Evolutionary conservation across 2,888 invertebrate genomes (phyloP).

Genomic region (Aelia acuminata): DNA sequence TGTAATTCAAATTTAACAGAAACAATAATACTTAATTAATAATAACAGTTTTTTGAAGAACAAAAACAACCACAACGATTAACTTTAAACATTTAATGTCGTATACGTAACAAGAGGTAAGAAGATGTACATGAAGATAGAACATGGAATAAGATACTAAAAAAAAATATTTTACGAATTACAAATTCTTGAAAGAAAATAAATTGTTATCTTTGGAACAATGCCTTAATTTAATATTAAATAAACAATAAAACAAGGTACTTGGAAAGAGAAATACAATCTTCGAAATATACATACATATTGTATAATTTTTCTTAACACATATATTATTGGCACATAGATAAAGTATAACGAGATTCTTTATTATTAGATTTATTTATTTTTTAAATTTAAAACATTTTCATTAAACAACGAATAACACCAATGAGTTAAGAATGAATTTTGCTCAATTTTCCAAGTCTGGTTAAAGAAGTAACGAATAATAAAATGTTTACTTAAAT

Average conservation of each 20-base stretch:
- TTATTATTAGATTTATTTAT: not conserved
- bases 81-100: not conserved
- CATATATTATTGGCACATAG: conserved; percentile 37
- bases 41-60: not conserved
- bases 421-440: not conserved
- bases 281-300: conserved; percentile 6
- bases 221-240: no score
- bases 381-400: conserved; percentile 12
- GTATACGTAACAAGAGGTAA: not conserved
- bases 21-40: conserved; percentile 39
- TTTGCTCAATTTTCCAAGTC: conserved; percentile 26
- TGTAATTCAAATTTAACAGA: conserved; percentile 15
- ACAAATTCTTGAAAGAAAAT: not conserved
- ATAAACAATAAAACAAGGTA: no score
- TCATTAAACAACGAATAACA: conserved; percentile 37
- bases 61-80: conserved; percentile 17
- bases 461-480: not conserved
- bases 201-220: conserved; percentile 19
- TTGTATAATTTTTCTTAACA: not conserved
- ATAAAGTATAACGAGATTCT: conserved; percentile 28
- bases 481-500: not conserved
- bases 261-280: no score
- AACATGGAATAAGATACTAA: not conserved
- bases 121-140: not conserved
- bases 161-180: conserved; percentile 16